Conservation (phyloP, 2,888 invertebrate genomes). For the Hipparchia sbordonii region DNA sequence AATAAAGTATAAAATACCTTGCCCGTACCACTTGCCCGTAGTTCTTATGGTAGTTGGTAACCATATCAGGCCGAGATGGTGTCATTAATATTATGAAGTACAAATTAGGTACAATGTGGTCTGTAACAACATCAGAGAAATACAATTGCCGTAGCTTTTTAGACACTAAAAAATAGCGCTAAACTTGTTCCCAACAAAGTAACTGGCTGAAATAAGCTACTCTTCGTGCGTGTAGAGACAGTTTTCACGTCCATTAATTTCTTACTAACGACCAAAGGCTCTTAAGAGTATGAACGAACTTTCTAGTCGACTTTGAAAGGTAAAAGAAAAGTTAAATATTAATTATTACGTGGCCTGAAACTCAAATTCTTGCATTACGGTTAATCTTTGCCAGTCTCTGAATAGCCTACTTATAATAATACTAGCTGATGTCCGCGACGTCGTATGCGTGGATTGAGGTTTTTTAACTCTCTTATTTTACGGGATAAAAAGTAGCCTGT, state of each 20-base stretch:
- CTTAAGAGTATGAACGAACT: slow-evolving; percentile 10
- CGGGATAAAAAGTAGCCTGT: no score
- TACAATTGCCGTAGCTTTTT: neutral
- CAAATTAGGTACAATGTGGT: neutral
- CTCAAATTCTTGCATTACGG: no score
- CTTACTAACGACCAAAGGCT: slow-evolving; percentile 23
- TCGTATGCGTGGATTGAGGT: no score
- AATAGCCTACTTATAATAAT: no score
- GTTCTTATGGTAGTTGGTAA: neutral
- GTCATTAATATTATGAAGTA: neutral
- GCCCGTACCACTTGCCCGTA: neutral
- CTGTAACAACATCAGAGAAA: neutral
- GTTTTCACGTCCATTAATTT: neutral
- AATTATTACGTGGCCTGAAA: no score
- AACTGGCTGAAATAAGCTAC: neutral
- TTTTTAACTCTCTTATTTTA: no score
- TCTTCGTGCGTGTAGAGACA: neutral
- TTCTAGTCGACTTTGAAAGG: neutral
- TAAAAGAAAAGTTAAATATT: neutral
- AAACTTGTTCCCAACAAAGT: slow-evolving; percentile 5
- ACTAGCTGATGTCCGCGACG: no score
- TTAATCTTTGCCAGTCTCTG: neutral
- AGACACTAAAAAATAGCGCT: neutral
- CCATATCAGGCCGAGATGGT: neutral
- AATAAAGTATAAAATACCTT: neutral